phyloP scores from a whole-genome alignment of 2,797 vertebrate species.

The Cossypha niveicapilla region DNA sequence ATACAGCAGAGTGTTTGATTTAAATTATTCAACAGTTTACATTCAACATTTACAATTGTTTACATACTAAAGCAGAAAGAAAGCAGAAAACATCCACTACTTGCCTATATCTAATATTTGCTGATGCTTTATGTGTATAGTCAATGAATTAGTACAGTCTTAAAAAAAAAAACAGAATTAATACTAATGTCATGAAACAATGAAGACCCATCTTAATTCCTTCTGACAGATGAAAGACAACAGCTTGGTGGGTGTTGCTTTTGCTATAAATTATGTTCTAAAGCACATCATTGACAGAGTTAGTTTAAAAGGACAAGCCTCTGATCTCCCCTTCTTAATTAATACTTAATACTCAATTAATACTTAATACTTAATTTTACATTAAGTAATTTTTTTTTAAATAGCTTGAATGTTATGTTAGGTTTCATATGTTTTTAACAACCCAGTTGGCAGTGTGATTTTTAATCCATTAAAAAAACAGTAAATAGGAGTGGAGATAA shows the following conservation, averaged over 20 bases:
- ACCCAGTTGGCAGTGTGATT: not conserved
- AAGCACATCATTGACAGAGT: not conserved
- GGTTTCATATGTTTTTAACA: not conserved
- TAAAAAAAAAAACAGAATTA: not conserved
- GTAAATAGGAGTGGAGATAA: not conserved
- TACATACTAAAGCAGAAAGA: not conserved
- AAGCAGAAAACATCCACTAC: not conserved
- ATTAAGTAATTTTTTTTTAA: not conserved
- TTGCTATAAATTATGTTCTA: not conserved
- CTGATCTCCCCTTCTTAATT: not conserved
- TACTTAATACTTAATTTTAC: not conserved
- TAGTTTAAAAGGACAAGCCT: not conserved
- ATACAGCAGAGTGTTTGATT: not conserved
- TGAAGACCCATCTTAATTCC: not conserved
- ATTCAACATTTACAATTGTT: not conserved
- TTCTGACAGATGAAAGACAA: not conserved
- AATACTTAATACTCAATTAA: not conserved
- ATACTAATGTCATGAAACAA: not conserved
- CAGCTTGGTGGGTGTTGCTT: not conserved
- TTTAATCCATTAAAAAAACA: not conserved
- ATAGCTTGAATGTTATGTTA: not conserved
- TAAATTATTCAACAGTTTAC: not conserved
- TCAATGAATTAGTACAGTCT: not conserved
- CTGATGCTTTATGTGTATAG: not conserved
- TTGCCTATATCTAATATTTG: not conserved